Evolutionary conservation across 2,113 vertebrate genomes (phyloP).

Genomic region (Cyphomyrus discorhynchus): DNA sequence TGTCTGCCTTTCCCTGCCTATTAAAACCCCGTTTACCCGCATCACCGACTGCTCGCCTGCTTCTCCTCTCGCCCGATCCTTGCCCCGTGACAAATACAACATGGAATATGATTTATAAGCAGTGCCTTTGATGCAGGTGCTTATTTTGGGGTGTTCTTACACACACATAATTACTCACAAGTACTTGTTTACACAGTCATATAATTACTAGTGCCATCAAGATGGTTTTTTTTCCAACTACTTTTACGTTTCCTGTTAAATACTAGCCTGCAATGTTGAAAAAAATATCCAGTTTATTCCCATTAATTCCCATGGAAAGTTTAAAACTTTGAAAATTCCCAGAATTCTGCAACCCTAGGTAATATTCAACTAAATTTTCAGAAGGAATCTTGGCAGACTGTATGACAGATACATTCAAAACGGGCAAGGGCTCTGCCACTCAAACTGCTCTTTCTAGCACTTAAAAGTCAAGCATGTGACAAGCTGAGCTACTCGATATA

Average conservation of each 20-base stretch:
- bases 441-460: neutral
- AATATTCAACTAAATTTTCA: neutral
- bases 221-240: neutral
- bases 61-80: no score
- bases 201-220: neutral
- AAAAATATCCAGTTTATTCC: neutral
- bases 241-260: neutral
- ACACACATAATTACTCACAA: neutral
- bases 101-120: neutral
- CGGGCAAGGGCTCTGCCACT: neutral
- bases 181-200: neutral
- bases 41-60: no score
- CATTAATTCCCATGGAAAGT: no score
- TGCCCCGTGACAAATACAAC: neutral
- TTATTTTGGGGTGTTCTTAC: neutral
- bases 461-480: no score
- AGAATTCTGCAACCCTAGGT: neutral
- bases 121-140: neutral
- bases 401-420: neutral
- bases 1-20: no score
- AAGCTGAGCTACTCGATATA: neutral
- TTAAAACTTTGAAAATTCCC: neutral
- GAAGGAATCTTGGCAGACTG: neutral
- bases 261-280: neutral
- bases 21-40: no score